Base-by-base conservation (phyloP, 2,888 invertebrate genomes). In the Eulithis prunata region DNA sequence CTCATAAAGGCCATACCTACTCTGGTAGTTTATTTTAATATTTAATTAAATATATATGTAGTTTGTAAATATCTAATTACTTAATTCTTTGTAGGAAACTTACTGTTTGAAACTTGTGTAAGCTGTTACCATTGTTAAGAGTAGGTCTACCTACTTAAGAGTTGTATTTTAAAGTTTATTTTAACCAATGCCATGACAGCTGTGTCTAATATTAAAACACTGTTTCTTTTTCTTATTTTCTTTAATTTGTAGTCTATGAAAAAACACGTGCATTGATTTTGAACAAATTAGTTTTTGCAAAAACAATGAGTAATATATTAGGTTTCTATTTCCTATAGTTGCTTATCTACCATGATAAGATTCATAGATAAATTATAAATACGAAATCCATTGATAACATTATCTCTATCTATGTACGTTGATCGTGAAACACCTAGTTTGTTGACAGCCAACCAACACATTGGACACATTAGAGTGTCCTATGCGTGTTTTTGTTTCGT, bases 371-470 rank as follows among this genome's bases (percentile, higher is more conserved):
- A 21, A 21, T 49, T 49, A 49, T 21, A 11, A 49, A 49, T 49
- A 62, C 55, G 43, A 58, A 63, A 41, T 41, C 47, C 46, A 57
- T 49, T 54, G 63, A 64, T 64, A 67, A 46, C 49, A 14, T 46
- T 64, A 67, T 67, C 66, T 36, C 2, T 59, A 62, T 28, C 49
- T 21, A 10, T n/a, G 11, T 46, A 36, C 36, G 21, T 46, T 65
- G 43, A 36, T 61, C 58, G 12, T 58, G 55, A 49, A 66, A 51
- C 45, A 41, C 38, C 8, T 59, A 66, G 57, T 66, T 60, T 59
- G 53, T 52, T 57, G 58, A 53, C 60, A 64, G 52, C 47, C 14
- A 64, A 63, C 46, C 63, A 21, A 49, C 57, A 49, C 13, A 6
- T 14, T 36, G 12, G 51, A 54, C 47, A 13, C 38, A 14, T 4